These are phyloP conservation scores for Mystacides longicornis DNA, from an alignment of 2,888 invertebrate genomes.

Conservation along the genomic window DNA sequence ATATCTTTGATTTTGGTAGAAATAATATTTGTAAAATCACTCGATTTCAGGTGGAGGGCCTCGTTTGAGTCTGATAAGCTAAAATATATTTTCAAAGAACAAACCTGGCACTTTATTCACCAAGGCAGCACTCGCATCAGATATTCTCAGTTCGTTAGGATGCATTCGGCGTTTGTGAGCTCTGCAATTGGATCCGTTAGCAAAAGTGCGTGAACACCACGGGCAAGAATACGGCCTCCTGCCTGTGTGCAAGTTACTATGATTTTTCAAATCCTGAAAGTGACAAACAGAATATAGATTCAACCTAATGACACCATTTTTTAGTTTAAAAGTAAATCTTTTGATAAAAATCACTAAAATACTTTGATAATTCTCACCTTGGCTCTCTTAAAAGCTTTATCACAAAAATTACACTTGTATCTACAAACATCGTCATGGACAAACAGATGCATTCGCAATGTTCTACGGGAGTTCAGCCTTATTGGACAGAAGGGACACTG, in stretches of 20 bases:
- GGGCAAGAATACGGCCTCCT: conserved; percentile 30
- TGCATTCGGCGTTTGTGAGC: conserved; percentile 32
- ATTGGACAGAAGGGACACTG: conserved; percentile 38
- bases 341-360: no score
- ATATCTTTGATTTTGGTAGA: no score
- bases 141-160: conserved; percentile 29
- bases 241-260: conserved; percentile 31
- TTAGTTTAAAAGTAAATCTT: no score
- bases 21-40: no score
- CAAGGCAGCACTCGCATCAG: conserved; percentile 27
- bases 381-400: conserved; percentile 30
- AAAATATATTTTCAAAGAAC: no score
- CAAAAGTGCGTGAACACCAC: conserved; percentile 31
- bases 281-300: no score
- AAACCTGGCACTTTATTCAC: conserved; percentile 24
- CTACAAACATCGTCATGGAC: conserved; percentile 30
- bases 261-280: conserved; percentile 28
- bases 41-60: no score
- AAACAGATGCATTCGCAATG: conserved; percentile 40
- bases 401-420: conserved; percentile 31
- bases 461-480: conserved; percentile 40
- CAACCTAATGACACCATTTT: no score
- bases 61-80: no score
- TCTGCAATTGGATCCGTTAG: conserved; percentile 32
- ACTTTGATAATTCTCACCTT: no score